Evolutionary conservation across 2,888 invertebrate species (phyloP).

Genomic region (Marasmarcha lunaedactyla): DNA sequence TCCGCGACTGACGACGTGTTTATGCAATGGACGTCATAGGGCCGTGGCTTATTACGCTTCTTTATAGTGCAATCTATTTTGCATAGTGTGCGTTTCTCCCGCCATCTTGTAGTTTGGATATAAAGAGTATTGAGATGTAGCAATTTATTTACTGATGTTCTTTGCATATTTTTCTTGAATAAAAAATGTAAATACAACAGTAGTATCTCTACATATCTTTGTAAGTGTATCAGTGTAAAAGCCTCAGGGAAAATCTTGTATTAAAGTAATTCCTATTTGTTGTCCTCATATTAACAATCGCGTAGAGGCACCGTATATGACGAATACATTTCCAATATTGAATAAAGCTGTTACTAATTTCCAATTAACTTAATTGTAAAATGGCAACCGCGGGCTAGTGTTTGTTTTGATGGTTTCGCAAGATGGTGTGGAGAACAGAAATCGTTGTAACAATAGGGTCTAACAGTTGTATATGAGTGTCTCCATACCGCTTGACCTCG

Average conservation of each 20-base stretch:
- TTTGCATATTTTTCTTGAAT: too few species aligned
- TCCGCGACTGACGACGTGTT: conserved; percentile 22
- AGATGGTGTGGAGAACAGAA: neutral
- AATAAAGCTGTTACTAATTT: neutral
- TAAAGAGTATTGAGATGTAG: too few species aligned
- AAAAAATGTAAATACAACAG: too few species aligned
- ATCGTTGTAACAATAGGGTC: neutral
- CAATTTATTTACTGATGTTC: too few species aligned
- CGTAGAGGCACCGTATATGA: neutral
- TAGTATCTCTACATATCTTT: too few species aligned
- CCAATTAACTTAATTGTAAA: neutral
- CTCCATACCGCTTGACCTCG: neutral
- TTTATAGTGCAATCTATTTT: conserved; percentile 1
- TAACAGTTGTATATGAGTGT: neutral
- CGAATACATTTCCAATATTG: neutral
- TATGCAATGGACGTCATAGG: conserved; percentile 36
- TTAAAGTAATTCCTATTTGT: too few species aligned
- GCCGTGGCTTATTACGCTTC: conserved; percentile 4
- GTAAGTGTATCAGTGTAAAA: too few species aligned
- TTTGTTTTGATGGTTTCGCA: neutral
- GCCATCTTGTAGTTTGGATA: neutral
- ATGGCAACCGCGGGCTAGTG: neutral
- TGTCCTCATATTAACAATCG: neutral
- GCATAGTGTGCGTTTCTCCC: conserved; percentile 2
- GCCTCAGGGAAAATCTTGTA: too few species aligned